Base-by-base conservation (phyloP, 2,113 vertebrate genomes). In the Bufo bufo region DNA sequence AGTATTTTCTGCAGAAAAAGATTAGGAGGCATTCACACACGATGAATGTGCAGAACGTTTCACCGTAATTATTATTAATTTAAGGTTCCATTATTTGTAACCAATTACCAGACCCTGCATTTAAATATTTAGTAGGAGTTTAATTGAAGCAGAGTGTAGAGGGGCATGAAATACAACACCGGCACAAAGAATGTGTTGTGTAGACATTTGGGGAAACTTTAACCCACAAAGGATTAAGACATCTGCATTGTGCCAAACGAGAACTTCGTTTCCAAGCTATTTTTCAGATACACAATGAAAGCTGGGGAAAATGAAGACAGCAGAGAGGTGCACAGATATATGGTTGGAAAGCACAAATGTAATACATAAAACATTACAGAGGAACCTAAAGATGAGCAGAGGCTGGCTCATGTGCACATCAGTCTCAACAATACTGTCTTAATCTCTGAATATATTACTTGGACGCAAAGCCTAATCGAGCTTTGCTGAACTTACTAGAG, bases 61-160 rank as follows among this genome's bases (percentile, higher is more conserved):
- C 92, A 93, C 86, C 90, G 90, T 92, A 90, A 89, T 94, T 94
- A 89, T 89, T 89, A 92, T 92, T 92, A 93, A 86, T 93, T 90
- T 94, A 92, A 93, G 89, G 89, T 92, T 91, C 91, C 87, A 91
- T 94, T 94, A 93, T 95, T 93, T 93, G 92, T 91, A 9, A 82
- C 93, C 94, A 92, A 94, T 95, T 94, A 93, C 92, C 92, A 90
- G 89, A 84, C 72, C 66, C 89, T 91, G 90, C 91, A 93, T 92
- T 95, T 95, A 95, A 95, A 93, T 95, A 94, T 94, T 95, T 95
- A 94, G 91, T 88, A 93, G 93, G 93, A 92, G 91, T 94, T 94
- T 95, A 94, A 94, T 94, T 94, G 92, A 13, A 0, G 91, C 94
- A 92, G 93, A 93, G 92, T 92, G 85, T 92, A 91, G 92, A 94